Base-by-base conservation (phyloP, 2,888 invertebrate genomes). In the Oxyteleia sp. region DNA sequence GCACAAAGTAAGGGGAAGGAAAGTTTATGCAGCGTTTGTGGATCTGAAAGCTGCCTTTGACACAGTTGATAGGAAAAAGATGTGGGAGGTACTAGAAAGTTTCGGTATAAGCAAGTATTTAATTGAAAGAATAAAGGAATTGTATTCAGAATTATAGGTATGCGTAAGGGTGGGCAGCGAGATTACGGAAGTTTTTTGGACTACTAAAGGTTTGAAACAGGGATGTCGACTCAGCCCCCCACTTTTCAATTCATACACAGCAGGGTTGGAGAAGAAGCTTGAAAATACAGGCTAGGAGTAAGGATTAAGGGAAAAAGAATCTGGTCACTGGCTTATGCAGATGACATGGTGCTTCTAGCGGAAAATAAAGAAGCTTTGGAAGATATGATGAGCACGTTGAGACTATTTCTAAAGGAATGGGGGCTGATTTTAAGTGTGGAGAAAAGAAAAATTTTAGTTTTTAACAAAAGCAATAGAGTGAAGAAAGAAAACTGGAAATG, bases 21-120 rank as follows among this genome's bases (percentile, higher is more conserved):
- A 79, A 63, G 41, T 83, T 0, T 79, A 41, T 16, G 45, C 49
- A 0, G 41, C 76, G 1, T 87, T 87, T 47, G 57, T 82, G 1
- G 86, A 88, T 55, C 45, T 86, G 32, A 86, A 84, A 26, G 85
- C 82, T 2, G 86, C 86, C 0, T 87, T 87, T 11, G 86, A 87
- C 29, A 79, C 51, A 7, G 66, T 88, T 7, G 66, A 83, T 20
- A 81, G 86, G 51, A 18, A 49, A 7, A 69, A 68, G 29, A 8
- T 88, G 35, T 82, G 82, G 82, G 74, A 82, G 18, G 63, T 72
- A 3, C 75, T n/a, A n/a, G n/a, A n/a, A n/a, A n/a, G n/a, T n/a
- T n/a, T n/a, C n/a, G 59, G 71, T 13, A 47, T 74, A 0, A 29
- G 57, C 15, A 13, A 38, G 4, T 35, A 49, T 3, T 3, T 80